These are phyloP conservation scores for Leucania comma DNA, from an alignment of 2,888 invertebrate species.

Conservation along the genomic window DNA sequence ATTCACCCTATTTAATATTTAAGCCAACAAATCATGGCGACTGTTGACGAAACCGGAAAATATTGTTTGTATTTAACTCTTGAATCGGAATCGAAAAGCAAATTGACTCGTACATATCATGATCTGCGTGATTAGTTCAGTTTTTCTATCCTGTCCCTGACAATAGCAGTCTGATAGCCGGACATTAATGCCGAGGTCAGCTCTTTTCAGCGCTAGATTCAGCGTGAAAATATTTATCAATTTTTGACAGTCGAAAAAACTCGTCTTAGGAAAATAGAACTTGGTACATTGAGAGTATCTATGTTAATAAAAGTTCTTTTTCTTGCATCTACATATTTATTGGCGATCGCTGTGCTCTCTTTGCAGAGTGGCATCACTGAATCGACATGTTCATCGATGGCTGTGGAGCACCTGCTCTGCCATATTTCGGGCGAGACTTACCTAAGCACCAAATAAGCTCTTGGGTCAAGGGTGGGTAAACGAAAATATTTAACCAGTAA, in stretches of 20 bases:
- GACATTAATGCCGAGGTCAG: constrained; percentile 12
- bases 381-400: too few relatives aligned
- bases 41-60: constrained; percentile 26
- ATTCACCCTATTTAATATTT: background rate
- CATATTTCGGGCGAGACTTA: too few relatives aligned
- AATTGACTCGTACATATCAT: constrained; percentile 2
- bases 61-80: constrained; percentile 18
- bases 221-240: constrained; percentile 3
- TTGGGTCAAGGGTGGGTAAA: too few relatives aligned
- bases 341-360: too few relatives aligned
- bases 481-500: too few relatives aligned
- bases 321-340: too few relatives aligned
- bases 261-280: background rate
- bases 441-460: too few relatives aligned
- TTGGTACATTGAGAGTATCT: background rate
- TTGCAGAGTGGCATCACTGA: too few relatives aligned
- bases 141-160: constrained; percentile 34
- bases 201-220: constrained; percentile 5
- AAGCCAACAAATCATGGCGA: background rate
- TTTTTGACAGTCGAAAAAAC: background rate
- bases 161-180: constrained; percentile 20
- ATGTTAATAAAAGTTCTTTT: too few relatives aligned
- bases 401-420: too few relatives aligned
- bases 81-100: background rate
- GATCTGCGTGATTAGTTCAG: background rate